Evolutionary conservation across 2,797 vertebrate genomes (phyloP).

Genomic region (Peromyscus aztecus): DNA sequence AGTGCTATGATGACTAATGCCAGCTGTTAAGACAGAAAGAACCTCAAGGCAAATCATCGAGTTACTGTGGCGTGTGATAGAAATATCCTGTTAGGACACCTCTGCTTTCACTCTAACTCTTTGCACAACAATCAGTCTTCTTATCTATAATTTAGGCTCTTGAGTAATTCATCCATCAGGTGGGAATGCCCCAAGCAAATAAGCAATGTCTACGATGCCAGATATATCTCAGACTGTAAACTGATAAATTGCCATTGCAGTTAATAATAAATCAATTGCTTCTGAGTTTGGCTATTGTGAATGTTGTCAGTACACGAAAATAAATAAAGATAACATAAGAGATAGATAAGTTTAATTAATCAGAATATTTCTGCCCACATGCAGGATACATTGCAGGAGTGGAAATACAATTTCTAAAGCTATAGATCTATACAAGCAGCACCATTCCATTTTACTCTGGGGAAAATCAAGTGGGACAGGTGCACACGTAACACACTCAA

Average conservation of each 20-base stretch:
- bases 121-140: constrained; percentile 55
- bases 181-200: constrained; percentile 75
- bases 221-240: constrained; percentile 56
- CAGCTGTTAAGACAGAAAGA: constrained; percentile 65
- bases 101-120: constrained; percentile 69
- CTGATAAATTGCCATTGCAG: constrained; percentile 67
- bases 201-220: constrained; percentile 67
- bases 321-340: constrained; percentile 79
- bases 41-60: constrained; percentile 42
- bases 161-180: constrained; percentile 72
- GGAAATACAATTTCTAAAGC: constrained; percentile 30
- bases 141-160: constrained; percentile 77
- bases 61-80: constrained; percentile 29
- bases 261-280: constrained; percentile 78
- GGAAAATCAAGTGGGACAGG: background rate
- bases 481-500: background rate
- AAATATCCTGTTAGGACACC: constrained; percentile 74
- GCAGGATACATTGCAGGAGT: constrained; percentile 46
- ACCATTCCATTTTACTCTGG: constrained; percentile 18
- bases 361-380: constrained; percentile 59
- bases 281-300: constrained; percentile 74
- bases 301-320: constrained; percentile 80
- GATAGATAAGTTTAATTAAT: constrained; percentile 75
- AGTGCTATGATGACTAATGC: constrained; percentile 63
- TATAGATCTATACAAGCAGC: constrained; percentile 9